Conservation (phyloP, 2,797 vertebrate species). For the Microchirus variegatus region DNA sequence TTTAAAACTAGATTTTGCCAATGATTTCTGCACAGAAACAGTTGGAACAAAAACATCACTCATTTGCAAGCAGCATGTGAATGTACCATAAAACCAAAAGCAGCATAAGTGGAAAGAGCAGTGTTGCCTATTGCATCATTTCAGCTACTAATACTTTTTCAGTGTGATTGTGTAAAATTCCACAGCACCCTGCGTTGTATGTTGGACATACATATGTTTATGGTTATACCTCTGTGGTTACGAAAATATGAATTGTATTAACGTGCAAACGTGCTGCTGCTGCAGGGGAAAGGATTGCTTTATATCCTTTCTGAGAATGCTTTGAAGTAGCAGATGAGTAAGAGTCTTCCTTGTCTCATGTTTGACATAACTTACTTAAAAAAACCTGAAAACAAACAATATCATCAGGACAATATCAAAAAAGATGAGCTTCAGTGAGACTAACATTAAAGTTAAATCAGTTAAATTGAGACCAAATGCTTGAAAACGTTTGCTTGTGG, state of each 20-base stretch:
- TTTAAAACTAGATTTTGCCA: no score
- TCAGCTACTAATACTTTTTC: no score
- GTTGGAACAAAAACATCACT: no score
- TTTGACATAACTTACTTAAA: no score
- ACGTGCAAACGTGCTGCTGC: slow-evolving; percentile 20
- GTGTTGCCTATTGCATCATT: no score
- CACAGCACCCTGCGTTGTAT: no score
- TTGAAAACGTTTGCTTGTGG: background rate
- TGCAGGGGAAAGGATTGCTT: slow-evolving; percentile 16
- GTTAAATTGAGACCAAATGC: slow-evolving; percentile 49
- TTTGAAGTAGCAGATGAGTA: background rate
- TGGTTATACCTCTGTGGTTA: slow-evolving; percentile 18
- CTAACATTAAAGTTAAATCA: background rate
- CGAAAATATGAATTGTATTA: slow-evolving; percentile 43
- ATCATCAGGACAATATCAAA: slow-evolving; percentile 12
- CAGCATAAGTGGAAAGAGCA: no score
- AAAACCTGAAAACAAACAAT: slow-evolving; percentile 37
- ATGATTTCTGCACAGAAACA: no score
- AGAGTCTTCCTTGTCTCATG: no score
- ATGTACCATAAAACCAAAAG: no score
- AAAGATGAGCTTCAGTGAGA: slow-evolving; percentile 4
- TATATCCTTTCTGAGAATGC: slow-evolving; percentile 8
- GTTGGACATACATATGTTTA: slow-evolving; percentile 9
- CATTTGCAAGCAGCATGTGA: no score
- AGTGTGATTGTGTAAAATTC: no score